Base-by-base conservation (phyloP, 2,797 vertebrate genomes). In the Rhodeus uyekii region DNA sequence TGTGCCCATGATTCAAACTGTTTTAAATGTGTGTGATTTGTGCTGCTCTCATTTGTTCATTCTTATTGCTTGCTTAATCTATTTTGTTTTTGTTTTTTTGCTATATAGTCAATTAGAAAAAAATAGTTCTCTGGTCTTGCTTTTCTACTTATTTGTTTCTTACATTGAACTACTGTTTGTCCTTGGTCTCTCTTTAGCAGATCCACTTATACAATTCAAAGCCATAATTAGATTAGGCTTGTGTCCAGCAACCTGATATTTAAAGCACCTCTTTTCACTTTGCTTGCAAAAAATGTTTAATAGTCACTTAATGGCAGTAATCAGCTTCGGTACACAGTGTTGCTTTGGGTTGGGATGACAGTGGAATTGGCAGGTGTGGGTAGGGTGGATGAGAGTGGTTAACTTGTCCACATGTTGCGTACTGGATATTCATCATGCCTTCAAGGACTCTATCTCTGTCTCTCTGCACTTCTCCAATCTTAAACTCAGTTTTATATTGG, bases 141-240 rank as follows among this genome's bases (percentile, higher is more conserved):
- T 83, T 55, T 71, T 83, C 63, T 38, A 79, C 71, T 65, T 44
- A 24, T 78, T 71, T 18, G 5, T 83, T 64, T 87, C 78, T 77
- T 84, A 76, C 78, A 80, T 29, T 78, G 86, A 85, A 67, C 58
- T 79, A 67, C 64, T 79, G 80, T 83, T 76, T 83, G 83, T 81
- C 81, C 61, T 85, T 85, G 84, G 13, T 76, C 58, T 81, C 63
- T 77, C 68, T 80, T 60, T 72, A 75, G 75, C 78, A 75, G 80
- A 81, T 68, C 24, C 63, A 24, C 24, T 38, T 67, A 81, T 61
- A 29, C 73, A 42, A 29, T 29, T 42, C 19, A 53, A 80, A 32
- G 22, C 46, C 22, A 58, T 68, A 36, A 64, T 53, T 82, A 34
- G 24, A 69, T 39, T 48, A 65, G 72, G 48, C 8, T 67, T 78